These are phyloP conservation scores for Hydrotaea cyrtoneurina DNA, from an alignment of 2,888 invertebrate species.

Conservation along the genomic window DNA sequence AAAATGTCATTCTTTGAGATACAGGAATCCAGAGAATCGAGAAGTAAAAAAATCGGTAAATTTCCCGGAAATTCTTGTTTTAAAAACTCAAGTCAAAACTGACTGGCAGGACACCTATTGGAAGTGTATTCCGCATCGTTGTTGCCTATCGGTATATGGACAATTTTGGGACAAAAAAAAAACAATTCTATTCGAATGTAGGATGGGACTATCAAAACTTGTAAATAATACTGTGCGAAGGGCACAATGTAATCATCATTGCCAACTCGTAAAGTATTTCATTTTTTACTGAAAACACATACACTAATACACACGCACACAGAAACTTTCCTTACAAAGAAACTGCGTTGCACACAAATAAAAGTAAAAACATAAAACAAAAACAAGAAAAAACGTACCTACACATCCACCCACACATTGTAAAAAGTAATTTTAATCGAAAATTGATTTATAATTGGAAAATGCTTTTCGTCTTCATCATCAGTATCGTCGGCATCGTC, in stretches of 20 bases:
- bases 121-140: too few species aligned
- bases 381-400: background rate
- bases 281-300: conserved; percentile 8
- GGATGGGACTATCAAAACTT: too few species aligned
- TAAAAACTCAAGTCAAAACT: too few species aligned
- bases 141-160: too few species aligned
- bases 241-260: background rate
- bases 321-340: conserved; percentile 47
- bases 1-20: too few species aligned
- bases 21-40: too few species aligned
- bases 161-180: too few species aligned
- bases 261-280: background rate
- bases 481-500: background rate
- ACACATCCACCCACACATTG: conserved; percentile 8
- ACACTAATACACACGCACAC: conserved; percentile 24
- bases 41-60: too few species aligned
- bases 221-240: too few species aligned
- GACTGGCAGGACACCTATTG: too few species aligned
- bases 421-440: conserved; percentile 80
- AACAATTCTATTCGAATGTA: too few species aligned
- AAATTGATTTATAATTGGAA: conserved; percentile 82
- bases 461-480: conserved; percentile 59
- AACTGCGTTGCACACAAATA: conserved; percentile 71
- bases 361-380: conserved; percentile 42
- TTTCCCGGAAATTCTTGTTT: too few species aligned